phyloP scores from a whole-genome alignment of 2,113 vertebrate species.

The Nymphicus hollandicus region DNA sequence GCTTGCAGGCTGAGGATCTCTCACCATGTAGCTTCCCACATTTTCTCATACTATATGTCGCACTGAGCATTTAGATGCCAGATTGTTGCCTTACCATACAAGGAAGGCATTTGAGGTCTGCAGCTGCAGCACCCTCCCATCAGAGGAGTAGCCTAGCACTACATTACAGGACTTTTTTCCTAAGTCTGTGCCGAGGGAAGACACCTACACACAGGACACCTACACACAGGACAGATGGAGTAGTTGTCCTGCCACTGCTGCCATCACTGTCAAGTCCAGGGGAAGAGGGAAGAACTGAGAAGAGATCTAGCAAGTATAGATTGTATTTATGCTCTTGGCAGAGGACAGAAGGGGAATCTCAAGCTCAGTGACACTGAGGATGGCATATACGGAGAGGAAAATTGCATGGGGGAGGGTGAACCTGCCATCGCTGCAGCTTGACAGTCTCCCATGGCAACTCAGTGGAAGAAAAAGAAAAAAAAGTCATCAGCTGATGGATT shows the following conservation, averaged over 20 bases:
- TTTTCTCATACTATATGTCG: neutral
- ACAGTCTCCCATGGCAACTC: conserved; percentile 5
- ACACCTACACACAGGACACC: neutral
- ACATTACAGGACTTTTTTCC: neutral
- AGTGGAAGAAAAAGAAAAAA: neutral
- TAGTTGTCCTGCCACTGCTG: neutral
- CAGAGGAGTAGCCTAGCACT: neutral
- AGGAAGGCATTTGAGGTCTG: neutral
- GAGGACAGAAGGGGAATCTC: neutral
- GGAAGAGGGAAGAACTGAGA: neutral
- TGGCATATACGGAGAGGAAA: neutral
- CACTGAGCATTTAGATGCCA: neutral
- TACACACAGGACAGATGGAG: neutral
- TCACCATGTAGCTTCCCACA: neutral
- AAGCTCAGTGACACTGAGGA: neutral
- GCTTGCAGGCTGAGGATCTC: neutral
- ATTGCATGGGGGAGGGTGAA: neutral
- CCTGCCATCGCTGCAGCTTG: neutral
- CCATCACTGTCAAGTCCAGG: neutral
- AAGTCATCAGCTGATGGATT: neutral
- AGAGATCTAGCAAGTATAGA: neutral
- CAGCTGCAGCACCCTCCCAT: neutral
- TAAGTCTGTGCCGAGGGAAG: neutral
- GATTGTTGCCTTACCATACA: neutral
- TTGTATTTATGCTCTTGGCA: neutral